These are phyloP conservation scores for Prorops nasuta DNA, from an alignment of 1,140 invertebrate species.

Conservation along the genomic window DNA sequence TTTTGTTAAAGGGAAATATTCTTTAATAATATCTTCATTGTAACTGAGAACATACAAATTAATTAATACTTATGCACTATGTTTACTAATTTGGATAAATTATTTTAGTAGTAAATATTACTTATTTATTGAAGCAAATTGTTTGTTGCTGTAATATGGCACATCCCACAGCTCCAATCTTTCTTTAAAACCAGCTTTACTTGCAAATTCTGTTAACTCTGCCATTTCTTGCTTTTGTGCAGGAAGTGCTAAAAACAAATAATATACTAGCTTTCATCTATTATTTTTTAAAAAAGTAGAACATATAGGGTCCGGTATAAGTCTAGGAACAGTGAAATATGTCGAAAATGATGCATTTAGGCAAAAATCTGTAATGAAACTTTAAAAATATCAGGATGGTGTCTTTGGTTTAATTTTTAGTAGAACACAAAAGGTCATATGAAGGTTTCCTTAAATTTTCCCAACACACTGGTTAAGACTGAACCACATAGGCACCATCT, in stretches of 20 bases:
- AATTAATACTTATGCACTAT: constrained; percentile 6
- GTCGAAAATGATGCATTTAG: too few relatives aligned
- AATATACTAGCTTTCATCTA: constrained; percentile 8
- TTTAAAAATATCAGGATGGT: constrained; percentile 8
- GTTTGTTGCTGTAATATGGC: constrained; percentile 80
- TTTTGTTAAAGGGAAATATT: constrained; percentile 80
- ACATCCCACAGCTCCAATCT: constrained; percentile 81
- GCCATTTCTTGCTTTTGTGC: constrained; percentile 76
- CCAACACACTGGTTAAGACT: too few relatives aligned
- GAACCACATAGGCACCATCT: not conserved
- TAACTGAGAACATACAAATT: constrained; percentile 49
- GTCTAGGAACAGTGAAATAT: too few relatives aligned
- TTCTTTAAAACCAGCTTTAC: constrained; percentile 68
- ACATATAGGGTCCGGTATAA: too few relatives aligned
- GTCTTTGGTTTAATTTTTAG: too few relatives aligned
- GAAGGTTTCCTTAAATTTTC: too few relatives aligned
- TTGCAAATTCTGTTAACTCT: constrained; percentile 73
- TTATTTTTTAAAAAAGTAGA: too few relatives aligned
- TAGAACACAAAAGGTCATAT: too few relatives aligned
- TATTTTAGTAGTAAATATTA: constrained; percentile 32
- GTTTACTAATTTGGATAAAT: constrained; percentile 7
- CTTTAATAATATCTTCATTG: constrained; percentile 69
- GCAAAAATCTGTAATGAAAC: constrained; percentile 5
- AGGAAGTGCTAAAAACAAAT: constrained; percentile 58
- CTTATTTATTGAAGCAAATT: constrained; percentile 64